Base-by-base conservation (phyloP, 2,888 invertebrate species). In the Drosophila bunnanda region DNA sequence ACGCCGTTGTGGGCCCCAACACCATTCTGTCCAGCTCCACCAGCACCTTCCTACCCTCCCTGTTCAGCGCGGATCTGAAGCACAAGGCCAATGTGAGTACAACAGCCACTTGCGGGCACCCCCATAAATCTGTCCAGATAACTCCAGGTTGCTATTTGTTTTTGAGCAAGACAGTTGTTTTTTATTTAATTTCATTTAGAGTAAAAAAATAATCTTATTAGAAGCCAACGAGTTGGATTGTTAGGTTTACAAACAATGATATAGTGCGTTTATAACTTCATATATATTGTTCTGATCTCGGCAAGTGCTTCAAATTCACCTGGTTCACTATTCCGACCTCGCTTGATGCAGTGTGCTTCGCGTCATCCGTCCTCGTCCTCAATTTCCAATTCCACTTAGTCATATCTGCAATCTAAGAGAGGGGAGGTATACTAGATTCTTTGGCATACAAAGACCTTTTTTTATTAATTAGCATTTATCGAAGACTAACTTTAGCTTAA, bases 1-100 rank as follows among this genome's bases (percentile, higher is more conserved):
- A 99, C 91, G 94, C 94, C 64, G 93, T 97, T 2, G 94, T 96
- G 0, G 95, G 95, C n/a, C 93, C 95, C 69, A 94, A 94, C 46
- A 96, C 96, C 0, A 96, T 99, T 79, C 90, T 98, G 8, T 97
- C 98, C 0, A 98, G 98, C 83, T 99, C 99, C 0, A 98, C 98
- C 0, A 98, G 98, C 54, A 98, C 98, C 2, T 97, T 98, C 72
- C 93, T 97, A 70, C 98, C 98, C 0, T 98, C 99, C 0, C 92
- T 95, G 52, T 96, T 99, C 89, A 96, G 97, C 25, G 96, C 96
- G 73, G 94, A 95, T 43, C 92, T 99, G 69, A 95, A 95, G 82
- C 96, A 98, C 90, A 94, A 93, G 75, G 91, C 93, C 32, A 94
- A 95, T 92, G 94, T 94, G 87, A 89, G 89, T 25, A 44, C 15